phyloP scores from a whole-genome alignment of 2,888 invertebrate genomes.

The Cephus runcator region DNA sequence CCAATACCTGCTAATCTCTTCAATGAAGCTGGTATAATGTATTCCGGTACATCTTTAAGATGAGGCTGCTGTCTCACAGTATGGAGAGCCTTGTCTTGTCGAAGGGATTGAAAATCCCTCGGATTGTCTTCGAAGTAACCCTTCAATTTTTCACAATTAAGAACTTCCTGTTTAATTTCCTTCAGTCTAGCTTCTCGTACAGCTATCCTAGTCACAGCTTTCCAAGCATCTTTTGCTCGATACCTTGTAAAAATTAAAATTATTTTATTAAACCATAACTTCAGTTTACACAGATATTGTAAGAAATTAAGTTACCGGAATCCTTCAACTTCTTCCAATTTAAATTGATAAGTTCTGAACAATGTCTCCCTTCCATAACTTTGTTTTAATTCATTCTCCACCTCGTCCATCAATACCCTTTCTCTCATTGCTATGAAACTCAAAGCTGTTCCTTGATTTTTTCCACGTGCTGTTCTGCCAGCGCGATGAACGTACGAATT shows the following conservation, averaged over 20 bases:
- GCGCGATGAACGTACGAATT: conserved; percentile 96
- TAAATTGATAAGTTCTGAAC: conserved; percentile 89
- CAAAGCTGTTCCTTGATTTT: conserved; percentile 85
- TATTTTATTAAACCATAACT: background rate
- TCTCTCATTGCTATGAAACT: conserved; percentile 91
- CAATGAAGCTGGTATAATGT: conserved; percentile 84
- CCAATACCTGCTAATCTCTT: conserved; percentile 72
- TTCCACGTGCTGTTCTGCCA: conserved; percentile 90
- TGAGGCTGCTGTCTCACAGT: conserved; percentile 87
- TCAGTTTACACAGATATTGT: background rate
- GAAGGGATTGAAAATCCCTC: conserved; percentile 83
- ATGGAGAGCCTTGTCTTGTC: conserved; percentile 87
- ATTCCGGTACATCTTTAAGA: conserved; percentile 92
- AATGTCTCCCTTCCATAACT: conserved; percentile 72
- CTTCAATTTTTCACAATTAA: conserved; percentile 92
- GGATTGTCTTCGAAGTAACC: conserved; percentile 95
- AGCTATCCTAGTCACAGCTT: conserved; percentile 92
- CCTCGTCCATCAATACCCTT: conserved; percentile 76
- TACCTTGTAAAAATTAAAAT: conserved; percentile 67
- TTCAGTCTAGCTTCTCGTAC: conserved; percentile 93
- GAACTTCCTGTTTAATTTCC: conserved; percentile 94
- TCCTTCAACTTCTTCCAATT: conserved; percentile 94
- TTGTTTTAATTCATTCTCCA: conserved; percentile 79
- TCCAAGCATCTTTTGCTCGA: conserved; percentile 94
- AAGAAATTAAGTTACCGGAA: conserved; percentile 70